Conservation (phyloP, 2,888 invertebrate species). For the Epinotia demarniana region DNA sequence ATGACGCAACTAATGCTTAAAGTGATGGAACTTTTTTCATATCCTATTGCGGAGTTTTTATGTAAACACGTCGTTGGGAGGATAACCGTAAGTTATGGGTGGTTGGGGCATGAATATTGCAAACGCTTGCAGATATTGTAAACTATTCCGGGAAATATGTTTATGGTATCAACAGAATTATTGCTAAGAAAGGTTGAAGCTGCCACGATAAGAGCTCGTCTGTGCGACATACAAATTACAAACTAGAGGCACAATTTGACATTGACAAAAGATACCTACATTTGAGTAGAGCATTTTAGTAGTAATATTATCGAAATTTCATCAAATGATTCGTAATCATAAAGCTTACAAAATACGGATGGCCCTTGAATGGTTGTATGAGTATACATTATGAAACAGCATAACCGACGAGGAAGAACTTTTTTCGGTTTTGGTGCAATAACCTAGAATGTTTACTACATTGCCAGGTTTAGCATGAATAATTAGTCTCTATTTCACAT, state of each 20-base stretch:
- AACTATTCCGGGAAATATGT: conserved; percentile 14
- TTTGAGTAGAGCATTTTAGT: too few species aligned
- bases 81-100: conserved; percentile 30
- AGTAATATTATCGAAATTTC: too few species aligned
- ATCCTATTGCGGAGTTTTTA: conserved; percentile 43
- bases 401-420: too few species aligned
- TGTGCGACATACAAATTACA: background rate
- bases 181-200: background rate
- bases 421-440: too few species aligned
- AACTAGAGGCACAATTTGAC: background rate
- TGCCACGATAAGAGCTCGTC: background rate
- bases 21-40: conserved; percentile 46
- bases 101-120: conserved; percentile 21
- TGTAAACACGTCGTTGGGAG: conserved; percentile 34
- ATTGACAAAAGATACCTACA: too few species aligned
- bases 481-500: too few species aligned
- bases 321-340: too few species aligned
- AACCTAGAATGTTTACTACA: too few species aligned
- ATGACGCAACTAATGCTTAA: conserved; percentile 45
- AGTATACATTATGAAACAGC: too few species aligned
- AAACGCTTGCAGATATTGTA: conserved; percentile 17
- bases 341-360: too few species aligned
- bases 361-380: too few species aligned
- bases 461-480: too few species aligned
- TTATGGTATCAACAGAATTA: background rate